Conservation (phyloP, 37 sponge, comb jelly and placozoan species). For the Tethya wilhelma region DNA sequence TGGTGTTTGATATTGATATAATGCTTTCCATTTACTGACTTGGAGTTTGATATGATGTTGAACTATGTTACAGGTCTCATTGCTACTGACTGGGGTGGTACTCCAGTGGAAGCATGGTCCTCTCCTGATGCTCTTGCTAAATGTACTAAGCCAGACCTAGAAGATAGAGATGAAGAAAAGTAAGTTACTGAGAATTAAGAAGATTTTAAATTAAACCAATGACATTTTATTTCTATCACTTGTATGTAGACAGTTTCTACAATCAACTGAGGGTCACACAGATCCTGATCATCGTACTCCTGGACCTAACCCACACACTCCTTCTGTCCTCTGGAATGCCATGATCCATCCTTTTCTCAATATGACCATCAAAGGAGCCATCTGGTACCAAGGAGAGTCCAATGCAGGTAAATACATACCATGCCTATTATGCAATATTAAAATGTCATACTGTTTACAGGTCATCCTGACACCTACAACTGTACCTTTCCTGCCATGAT, state of each 20-base stretch:
- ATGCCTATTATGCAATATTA: no score
- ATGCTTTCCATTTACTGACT: no score
- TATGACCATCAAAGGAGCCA: slow-evolving; percentile 72
- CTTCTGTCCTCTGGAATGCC: slow-evolving; percentile 74
- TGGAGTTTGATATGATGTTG: no score
- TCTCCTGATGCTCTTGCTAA: slow-evolving; percentile 76
- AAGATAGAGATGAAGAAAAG: neutral
- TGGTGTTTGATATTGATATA: no score
- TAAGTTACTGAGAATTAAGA: no score
- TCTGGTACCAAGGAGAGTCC: slow-evolving; percentile 85
- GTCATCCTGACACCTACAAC: slow-evolving; percentile 32
- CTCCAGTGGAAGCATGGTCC: slow-evolving; percentile 74
- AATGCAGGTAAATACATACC: slow-evolving; percentile 48
- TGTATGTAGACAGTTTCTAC: no score
- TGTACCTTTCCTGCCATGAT: slow-evolving; percentile 80
- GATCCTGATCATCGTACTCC: no score
- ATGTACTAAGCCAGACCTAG: slow-evolving; percentile 25
- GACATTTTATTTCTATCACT: no score
- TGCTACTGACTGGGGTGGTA: slow-evolving; percentile 76
- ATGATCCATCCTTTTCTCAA: slow-evolving; percentile 77
- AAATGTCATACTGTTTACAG: no score
- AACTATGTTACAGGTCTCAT: slow-evolving; percentile 59
- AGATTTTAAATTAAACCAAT: no score
- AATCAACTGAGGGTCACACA: no score
- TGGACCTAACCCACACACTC: no score